Evolutionary conservation across 2,113 vertebrate species (phyloP), one percentile per base, ranked within the genome.

Genomic region (Petrocephalus zakoni): DNA sequence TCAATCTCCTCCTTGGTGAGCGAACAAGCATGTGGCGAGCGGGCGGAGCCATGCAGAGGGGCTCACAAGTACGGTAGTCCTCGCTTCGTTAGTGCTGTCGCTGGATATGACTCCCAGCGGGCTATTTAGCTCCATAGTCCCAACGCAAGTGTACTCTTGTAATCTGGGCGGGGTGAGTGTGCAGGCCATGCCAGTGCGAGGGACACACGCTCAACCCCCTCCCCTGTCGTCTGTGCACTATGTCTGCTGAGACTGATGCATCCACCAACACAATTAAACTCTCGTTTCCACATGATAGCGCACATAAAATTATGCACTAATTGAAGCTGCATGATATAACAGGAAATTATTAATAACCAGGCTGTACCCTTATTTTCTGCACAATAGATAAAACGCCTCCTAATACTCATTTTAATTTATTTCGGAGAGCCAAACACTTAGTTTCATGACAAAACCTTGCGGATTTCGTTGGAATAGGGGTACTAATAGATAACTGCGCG

Each of bases 61-160:
- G 92, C 22, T 46, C 75, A 4, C 51, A 29, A 0, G 6, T 53
- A 56, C 13, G 10, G 78, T 22, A 7, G 94, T 95, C 93, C 93
- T 91, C 91, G 92, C 93, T 92, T 94, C 94, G 93, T 94, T 93
- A 91, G 92, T 88, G 91, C 93, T 94, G 93, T 93, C 93, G 95
- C 96, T 96, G 94, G 94, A 96, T 96, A 95, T 95, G 94, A 94
- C 93, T 94, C 95, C 91, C 93, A 93, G 94, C 93, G 93, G 94
- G 94, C 93, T 94, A 94, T 94, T 94, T 93, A 94, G 92, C 94
- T 95, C 93, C 91, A 90, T 92, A 94, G 93, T 94, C 91, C 90
- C 92, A 93, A 95, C 94, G 93, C 92, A 92, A 95, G 93, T 92
- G 93, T 92, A 93, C 94, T 95, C 93, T 92, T 92, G 91, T 92